Percentiles rank a stretch among this genome's conserved stretches.
These are phyloP conservation scores for Drosophila ananassae DNA, from an alignment of 1,140 invertebrate genomes.

Conservation along the genomic window DNA sequence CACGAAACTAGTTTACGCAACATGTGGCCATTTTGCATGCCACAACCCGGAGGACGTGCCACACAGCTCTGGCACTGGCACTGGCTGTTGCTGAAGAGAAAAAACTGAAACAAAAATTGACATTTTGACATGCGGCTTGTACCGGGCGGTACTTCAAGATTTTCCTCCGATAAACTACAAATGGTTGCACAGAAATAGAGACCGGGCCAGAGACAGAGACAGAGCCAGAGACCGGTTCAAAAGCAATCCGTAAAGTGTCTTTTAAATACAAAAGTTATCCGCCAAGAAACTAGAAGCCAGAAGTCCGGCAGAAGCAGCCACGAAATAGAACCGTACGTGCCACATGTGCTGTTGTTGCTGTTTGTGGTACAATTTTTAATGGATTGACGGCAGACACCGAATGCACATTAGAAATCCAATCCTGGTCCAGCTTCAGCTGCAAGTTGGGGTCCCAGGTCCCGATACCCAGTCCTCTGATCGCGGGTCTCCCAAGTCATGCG, in stretches of 20 bases:
- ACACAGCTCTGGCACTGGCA: slow-evolving; percentile 23
- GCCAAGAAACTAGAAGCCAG: slow-evolving; percentile 15
- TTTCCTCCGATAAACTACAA: slow-evolving; percentile 77
- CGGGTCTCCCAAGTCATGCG: slow-evolving; percentile 43
- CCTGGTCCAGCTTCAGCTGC: slow-evolving; percentile 28
- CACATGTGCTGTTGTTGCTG: slow-evolving; percentile 56
- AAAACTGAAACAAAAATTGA: slow-evolving; percentile 68
- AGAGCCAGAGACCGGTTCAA: slow-evolving; percentile 31
- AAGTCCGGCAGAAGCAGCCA: slow-evolving; percentile 7
- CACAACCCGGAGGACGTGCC: slow-evolving; percentile 51
- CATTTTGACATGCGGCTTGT: slow-evolving; percentile 76
- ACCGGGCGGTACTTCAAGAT: slow-evolving; percentile 74
- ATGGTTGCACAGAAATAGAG: slow-evolving; percentile 40
- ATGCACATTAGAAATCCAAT: slow-evolving; percentile 74
- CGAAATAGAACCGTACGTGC: slow-evolving; percentile 54
- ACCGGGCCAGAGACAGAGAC: slow-evolving; percentile 17
- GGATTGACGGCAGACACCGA: slow-evolving; percentile 77
- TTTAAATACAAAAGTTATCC: slow-evolving; percentile 80
- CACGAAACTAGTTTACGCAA: slow-evolving; percentile 80
- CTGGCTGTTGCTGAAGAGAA: slow-evolving; percentile 9
- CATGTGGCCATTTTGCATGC: slow-evolving; percentile 81
- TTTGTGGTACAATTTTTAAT: slow-evolving; percentile 66
- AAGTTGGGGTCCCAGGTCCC: background rate
- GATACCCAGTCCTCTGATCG: slow-evolving; percentile 6
- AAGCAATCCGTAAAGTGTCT: slow-evolving; percentile 71